A percentile compares a stretch with the other conserved stretches of the same genome.
These are phyloP conservation scores for Trichosurus vulpecula DNA, from an alignment of 2,797 vertebrate species.

Conservation along the genomic window DNA sequence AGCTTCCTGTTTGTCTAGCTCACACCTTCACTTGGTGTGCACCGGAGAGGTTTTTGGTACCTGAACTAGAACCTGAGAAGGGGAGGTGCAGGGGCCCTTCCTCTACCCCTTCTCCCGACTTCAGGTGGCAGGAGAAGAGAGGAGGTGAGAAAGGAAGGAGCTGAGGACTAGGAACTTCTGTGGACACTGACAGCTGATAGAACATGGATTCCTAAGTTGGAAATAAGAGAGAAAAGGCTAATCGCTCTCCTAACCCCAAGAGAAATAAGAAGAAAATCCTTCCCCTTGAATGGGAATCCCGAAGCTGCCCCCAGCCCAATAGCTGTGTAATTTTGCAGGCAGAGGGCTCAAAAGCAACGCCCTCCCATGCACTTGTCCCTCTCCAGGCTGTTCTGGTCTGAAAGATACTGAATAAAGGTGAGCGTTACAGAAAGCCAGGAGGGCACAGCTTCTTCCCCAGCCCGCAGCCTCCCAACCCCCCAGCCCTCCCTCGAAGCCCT, in stretches of 20 bases:
- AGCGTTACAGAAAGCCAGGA: constrained; percentile 68
- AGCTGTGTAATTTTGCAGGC: constrained; percentile 34
- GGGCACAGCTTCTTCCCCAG: constrained; percentile 43
- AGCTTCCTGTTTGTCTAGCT: background rate
- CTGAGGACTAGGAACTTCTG: constrained; percentile 1
- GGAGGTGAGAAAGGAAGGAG: constrained; percentile 3
- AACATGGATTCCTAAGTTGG: constrained; percentile 19
- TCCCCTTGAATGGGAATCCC: constrained; percentile 31
- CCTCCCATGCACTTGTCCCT: constrained; percentile 66
- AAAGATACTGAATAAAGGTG: constrained; percentile 65
- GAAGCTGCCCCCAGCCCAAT: constrained; percentile 36
- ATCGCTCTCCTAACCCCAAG: constrained; percentile 30
- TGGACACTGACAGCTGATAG: background rate
- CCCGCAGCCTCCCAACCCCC: constrained; percentile 17
- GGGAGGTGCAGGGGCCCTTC: background rate
- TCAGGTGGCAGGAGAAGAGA: constrained; percentile 31
- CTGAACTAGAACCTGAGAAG: constrained; percentile 10
- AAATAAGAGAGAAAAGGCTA: background rate
- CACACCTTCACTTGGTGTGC: background rate
- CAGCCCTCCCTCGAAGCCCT: background rate
- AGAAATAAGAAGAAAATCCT: constrained; percentile 45
- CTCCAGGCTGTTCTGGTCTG: constrained; percentile 56
- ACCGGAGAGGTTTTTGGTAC: background rate
- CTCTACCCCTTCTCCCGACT: background rate
- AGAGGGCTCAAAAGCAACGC: constrained; percentile 26